Evolutionary conservation across 2,888 invertebrate genomes (phyloP).

Genomic region (Ophraella communa): DNA sequence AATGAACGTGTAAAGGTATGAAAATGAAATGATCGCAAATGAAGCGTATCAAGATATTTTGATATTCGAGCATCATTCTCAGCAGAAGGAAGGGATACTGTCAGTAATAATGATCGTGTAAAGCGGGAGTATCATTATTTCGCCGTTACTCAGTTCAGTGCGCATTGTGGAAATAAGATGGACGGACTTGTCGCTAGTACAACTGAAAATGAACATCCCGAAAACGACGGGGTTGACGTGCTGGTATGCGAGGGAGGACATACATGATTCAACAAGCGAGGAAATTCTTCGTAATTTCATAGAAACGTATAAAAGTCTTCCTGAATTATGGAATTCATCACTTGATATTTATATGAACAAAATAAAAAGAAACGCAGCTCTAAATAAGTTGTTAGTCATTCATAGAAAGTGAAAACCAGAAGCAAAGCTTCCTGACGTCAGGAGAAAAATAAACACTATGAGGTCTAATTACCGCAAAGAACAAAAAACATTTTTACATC

Average conservation of each 20-base stretch:
- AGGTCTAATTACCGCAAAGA: too few species aligned
- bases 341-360: slow-evolving; percentile 17
- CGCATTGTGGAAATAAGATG: too few species aligned
- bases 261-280: neutral
- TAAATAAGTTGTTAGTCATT: slow-evolving; percentile 9
- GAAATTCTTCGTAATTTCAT: slow-evolving; percentile 13
- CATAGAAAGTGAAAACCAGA: slow-evolving; percentile 11
- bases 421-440: too few species aligned
- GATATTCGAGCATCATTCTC: too few species aligned
- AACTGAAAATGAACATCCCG: neutral
- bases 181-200: neutral
- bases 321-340: slow-evolving; percentile 20
- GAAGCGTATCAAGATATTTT: too few species aligned
- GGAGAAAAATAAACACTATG: too few species aligned
- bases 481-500: too few species aligned
- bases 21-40: too few species aligned
- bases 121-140: too few species aligned
- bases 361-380: slow-evolving; percentile 20
- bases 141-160: too few species aligned
- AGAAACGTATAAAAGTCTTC: slow-evolving; percentile 17
- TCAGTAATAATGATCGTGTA: slow-evolving; percentile 6
- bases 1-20: too few species aligned
- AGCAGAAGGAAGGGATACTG: neutral
- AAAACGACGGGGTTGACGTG: neutral
- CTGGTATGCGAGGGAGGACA: neutral